Base-by-base conservation (phyloP, 2,888 invertebrate species). In the Apamea epomidion region DNA sequence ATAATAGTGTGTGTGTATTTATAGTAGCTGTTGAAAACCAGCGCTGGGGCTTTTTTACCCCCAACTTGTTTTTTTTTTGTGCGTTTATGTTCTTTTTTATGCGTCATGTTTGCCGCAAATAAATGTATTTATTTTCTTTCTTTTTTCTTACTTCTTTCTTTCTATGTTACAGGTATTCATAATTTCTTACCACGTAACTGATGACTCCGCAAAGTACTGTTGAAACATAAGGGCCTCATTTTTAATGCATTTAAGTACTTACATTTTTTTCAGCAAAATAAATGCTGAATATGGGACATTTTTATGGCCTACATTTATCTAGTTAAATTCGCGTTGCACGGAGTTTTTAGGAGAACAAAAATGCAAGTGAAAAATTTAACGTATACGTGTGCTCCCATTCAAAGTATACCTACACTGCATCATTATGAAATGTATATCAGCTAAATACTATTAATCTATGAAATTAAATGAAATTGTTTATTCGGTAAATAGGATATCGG, bases 221-320 rank as follows among this genome's bases (percentile, higher is more conserved):
- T n/a, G 10, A 51, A 51, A 73, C n/a, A 75, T 3, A 32, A 48
- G 10, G 25, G 10, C 29, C 18, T 32, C 6, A 6, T n/a, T n/a
- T 51, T 51, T 29, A 54, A 16, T 25, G 25, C 74, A 42, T 42
- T n/a, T 7, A 0, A n/a, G n/a, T n/a, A n/a, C n/a, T n/a, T n/a
- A n/a, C n/a, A 6, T 12, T 67, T 78, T 45, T 48, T n/a, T 4
- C 25, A 37, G 14, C 1, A 42, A 37, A 60, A 25, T 29, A 29
- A 45, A 45, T 21, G 32, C 62, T 48, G 18, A 69, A 10, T 54
- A 25, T 32, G 25, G 14, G 4, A 18, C 6, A 7, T 77, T 37
- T 77, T 54, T 18, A 54, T 45, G 14, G 32, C 32, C 51, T 29
- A 65, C 42, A 64, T 76, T 54, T 58, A 77, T 67, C 0, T 32